These are phyloP conservation scores for Eristalis arbustorum DNA, from an alignment of 2,888 invertebrate species.

Conservation along the genomic window DNA sequence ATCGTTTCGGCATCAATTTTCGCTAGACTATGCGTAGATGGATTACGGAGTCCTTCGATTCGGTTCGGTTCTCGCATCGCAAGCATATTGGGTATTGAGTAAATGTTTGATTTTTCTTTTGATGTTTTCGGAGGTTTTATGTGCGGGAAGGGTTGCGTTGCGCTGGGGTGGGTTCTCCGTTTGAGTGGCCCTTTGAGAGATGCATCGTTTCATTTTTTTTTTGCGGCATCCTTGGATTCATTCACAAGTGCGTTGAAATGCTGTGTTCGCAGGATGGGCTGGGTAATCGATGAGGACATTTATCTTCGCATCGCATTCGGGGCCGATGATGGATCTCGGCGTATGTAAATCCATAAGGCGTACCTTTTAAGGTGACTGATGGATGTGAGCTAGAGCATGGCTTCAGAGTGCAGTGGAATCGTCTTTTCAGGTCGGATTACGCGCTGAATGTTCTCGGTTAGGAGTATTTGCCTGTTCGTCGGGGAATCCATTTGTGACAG, in stretches of 20 bases:
- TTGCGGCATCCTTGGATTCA: not conserved
- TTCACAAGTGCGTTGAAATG: not conserved
- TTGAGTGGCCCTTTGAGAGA: not conserved
- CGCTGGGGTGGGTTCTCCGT: not conserved
- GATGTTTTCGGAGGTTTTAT: slow-evolving; percentile 4
- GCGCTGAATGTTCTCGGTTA: not conserved
- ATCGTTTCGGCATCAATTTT: slow-evolving; percentile 11
- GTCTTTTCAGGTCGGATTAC: not conserved
- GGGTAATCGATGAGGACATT: not conserved
- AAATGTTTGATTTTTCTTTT: slow-evolving; percentile 37
- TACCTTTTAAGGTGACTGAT: not conserved
- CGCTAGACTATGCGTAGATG: slow-evolving; percentile 14
- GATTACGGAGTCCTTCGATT: slow-evolving; percentile 12
- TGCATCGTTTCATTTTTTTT: not conserved
- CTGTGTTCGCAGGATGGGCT: not conserved
- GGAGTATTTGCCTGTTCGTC: not conserved
- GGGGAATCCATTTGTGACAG: not conserved
- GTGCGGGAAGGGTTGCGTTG: not conserved
- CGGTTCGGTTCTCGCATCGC: not conserved
- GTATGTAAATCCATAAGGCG: not conserved
- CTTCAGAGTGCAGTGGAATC: not conserved
- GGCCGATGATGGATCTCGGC: slow-evolving; percentile 4
- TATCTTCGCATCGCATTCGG: not conserved
- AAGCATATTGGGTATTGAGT: slow-evolving; percentile 11
- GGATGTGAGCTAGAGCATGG: not conserved